Percentiles rank a stretch among this genome's conserved stretches.
phyloP scores from a whole-genome alignment of 2,888 invertebrate genomes.

The Stratiomys singularior region DNA sequence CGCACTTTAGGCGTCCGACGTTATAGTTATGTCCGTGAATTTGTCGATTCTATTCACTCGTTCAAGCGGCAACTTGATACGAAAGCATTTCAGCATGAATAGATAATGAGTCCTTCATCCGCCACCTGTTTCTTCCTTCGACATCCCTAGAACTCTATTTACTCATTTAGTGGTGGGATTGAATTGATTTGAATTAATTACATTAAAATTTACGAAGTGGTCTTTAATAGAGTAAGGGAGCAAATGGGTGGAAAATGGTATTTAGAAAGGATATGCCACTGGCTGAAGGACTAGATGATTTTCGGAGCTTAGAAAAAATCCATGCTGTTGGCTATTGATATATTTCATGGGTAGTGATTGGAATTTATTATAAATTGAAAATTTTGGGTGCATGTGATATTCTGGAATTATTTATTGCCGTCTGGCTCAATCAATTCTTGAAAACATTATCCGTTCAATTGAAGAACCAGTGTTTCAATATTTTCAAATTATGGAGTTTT shows the following conservation, averaged over 20 bases:
- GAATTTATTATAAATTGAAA: too few relatives aligned
- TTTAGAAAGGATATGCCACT: too few relatives aligned
- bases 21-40: neutral
- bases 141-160: slow-evolving; percentile 14
- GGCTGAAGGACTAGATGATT: too few relatives aligned
- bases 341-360: neutral
- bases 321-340: neutral
- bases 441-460: too few relatives aligned
- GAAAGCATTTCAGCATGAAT: slow-evolving; percentile 27
- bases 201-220: neutral
- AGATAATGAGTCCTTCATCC: slow-evolving; percentile 21
- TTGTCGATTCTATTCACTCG: neutral
- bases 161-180: slow-evolving; percentile 41
- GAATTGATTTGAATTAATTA: slow-evolving; percentile 46
- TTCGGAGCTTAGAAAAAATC: neutral
- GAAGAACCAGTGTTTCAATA: too few relatives aligned
- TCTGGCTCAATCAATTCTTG: too few relatives aligned
- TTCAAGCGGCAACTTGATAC: neutral
- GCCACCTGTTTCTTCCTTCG: neutral
- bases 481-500: too few relatives aligned
- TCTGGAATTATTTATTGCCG: too few relatives aligned
- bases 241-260: too few relatives aligned
- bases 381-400: too few relatives aligned
- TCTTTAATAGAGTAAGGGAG: slow-evolving; percentile 5
- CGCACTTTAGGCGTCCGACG: neutral